phyloP scores from a whole-genome alignment of 2,797 vertebrate genomes.

The Sebastes cheni region DNA sequence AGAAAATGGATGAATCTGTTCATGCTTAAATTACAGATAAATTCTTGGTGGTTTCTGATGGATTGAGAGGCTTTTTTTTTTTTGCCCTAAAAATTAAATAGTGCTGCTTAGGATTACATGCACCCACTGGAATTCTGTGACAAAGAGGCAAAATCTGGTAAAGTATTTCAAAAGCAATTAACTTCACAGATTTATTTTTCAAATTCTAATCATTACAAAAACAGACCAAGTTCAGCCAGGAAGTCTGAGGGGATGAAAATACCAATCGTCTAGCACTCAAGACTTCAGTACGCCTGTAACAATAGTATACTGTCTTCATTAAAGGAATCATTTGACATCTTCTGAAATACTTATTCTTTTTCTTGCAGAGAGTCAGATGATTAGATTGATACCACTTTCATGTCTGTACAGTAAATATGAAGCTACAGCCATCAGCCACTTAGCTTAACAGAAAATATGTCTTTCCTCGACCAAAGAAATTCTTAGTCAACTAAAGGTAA shows the following conservation, averaged over 20 bases:
- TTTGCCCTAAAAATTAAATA: neutral
- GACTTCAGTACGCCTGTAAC: neutral
- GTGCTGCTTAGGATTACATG: neutral
- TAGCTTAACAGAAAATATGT: neutral
- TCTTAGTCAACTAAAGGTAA: too few relatives aligned
- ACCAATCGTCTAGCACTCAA: neutral
- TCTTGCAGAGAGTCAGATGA: neutral
- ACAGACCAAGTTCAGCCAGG: neutral
- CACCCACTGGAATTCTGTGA: neutral
- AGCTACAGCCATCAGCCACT: neutral
- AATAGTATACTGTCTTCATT: neutral
- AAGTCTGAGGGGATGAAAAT: neutral
- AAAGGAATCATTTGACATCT: neutral
- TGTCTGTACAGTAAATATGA: neutral
- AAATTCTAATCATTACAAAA: neutral
- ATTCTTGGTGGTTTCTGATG: constrained; percentile 16
- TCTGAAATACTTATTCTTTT: neutral
- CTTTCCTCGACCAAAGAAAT: too few relatives aligned
- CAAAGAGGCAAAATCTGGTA: neutral
- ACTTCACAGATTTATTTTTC: neutral
- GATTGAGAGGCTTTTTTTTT: neutral
- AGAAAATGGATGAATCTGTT: constrained; percentile 49
- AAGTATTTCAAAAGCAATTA: constrained; percentile 6
- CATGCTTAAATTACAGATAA: constrained; percentile 1
- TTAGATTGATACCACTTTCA: neutral